These are phyloP conservation scores for Tineola bisselliella DNA, from an alignment of 2,888 invertebrate genomes.

Conservation along the genomic window DNA sequence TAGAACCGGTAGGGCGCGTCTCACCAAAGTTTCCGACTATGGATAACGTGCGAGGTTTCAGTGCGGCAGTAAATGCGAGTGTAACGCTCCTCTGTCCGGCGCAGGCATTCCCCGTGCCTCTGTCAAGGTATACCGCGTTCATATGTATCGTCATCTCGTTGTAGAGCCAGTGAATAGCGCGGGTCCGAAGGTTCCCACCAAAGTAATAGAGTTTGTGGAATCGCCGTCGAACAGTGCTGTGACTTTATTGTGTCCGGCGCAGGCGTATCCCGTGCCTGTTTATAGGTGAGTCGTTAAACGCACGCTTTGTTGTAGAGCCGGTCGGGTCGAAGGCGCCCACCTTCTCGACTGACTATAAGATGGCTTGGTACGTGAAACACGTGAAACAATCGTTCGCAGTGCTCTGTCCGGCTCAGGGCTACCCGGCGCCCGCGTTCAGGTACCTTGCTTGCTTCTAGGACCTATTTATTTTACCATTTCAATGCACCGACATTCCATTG, in stretches of 20 bases:
- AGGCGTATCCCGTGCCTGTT: conserved; percentile 73
- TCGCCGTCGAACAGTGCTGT: conserved; percentile 55
- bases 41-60: conserved; percentile 71
- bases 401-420: conserved; percentile 72
- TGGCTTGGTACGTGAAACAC: conserved; percentile 62
- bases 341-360: conserved; percentile 71
- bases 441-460: conserved; percentile 46
- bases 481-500: too few species aligned
- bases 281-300: conserved; percentile 68
- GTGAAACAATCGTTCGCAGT: conserved; percentile 61
- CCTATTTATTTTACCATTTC: too few species aligned
- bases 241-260: conserved; percentile 75
- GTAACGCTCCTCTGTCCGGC: conserved; percentile 75
- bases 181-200: conserved; percentile 72
- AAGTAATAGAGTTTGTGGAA: conserved; percentile 58
- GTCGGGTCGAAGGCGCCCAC: conserved; percentile 74
- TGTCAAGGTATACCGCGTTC: conserved; percentile 64
- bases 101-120: conserved; percentile 73
- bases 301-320: conserved; percentile 46
- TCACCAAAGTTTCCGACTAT: conserved; percentile 77
- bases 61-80: conserved; percentile 59
- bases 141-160: conserved; percentile 29
- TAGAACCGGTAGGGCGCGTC: conserved; percentile 70
- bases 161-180: conserved; percentile 78
- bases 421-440: conserved; percentile 73